Evolutionary conservation across 2,888 invertebrate genomes (phyloP), one percentile per base, ranked within the genome.

Genomic region (Pseudanteris insignis): DNA sequence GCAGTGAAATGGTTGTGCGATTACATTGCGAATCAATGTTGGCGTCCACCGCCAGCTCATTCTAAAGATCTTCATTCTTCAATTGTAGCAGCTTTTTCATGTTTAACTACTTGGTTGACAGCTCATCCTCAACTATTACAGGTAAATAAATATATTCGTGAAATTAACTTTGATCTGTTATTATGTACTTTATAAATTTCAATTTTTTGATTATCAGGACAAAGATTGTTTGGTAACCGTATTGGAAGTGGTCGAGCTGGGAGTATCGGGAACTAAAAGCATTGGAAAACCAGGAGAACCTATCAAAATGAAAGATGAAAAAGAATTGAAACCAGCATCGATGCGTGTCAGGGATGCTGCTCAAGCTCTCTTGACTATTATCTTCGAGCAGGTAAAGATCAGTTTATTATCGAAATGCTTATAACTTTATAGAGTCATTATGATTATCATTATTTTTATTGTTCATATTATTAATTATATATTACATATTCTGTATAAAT

Each of bases 1-100:
- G 93, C 94, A 8, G 96, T 98, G 12, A 96, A 96, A 73, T 97
- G 96, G 93, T 88, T 99, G 53, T 99, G 98, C 82, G 96, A 98
- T 83, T 98, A 97, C 82, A 96, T 99, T 71, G 89, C 92, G 46
- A 91, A 92, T 79, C 96, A 96, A 79, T 96, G 96, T 83, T 92
- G 92, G 71, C 88, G 95, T 65, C 97, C 95, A 46, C 97, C 94
- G 46, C 96, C 89, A 53, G 92, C 90, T 30, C 95, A 96, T 83
- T 94, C 94, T 37, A 92, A 94, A 78, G 94, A 94, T 83, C 84
- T 94, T 65, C 96, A 97, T 83, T 96, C 96, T 12, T 92, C 94
- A 36, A 94, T 94, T 62, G 94, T 97, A 71, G 91, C 94, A 68
- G 89, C 99, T 51, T 92, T 96, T 85, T 84, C 92, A 77, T 91